Evolutionary conservation across 2,113 vertebrate genomes (phyloP).

Genomic region (Pachyramphus minor): DNA sequence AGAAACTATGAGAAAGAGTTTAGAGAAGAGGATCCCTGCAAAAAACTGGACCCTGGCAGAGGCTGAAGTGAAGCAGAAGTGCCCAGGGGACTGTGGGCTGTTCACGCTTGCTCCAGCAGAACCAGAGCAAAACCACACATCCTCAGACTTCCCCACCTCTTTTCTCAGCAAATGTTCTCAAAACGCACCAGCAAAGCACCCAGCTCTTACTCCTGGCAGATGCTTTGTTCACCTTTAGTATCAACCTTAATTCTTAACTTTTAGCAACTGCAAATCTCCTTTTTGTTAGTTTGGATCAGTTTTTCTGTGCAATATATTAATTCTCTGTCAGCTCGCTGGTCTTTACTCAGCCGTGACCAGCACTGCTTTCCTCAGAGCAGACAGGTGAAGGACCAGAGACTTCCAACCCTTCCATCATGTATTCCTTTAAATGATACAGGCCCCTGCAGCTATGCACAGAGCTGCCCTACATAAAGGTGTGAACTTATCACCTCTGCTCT

Average conservation of each 20-base stretch:
- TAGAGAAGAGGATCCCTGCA: not conserved
- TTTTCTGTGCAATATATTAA: not conserved
- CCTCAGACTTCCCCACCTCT: not conserved
- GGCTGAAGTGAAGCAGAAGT: not conserved
- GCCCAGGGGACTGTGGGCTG: not conserved
- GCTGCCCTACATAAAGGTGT: slow-evolving; percentile 60
- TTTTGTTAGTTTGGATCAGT: not conserved
- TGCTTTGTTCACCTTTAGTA: not conserved
- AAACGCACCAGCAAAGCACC: not conserved
- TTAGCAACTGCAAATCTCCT: not conserved
- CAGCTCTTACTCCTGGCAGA: not conserved
- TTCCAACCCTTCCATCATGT: slow-evolving; percentile 14
- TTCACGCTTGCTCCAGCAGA: not conserved
- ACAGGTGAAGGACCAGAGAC: slow-evolving; percentile 3
- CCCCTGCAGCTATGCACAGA: slow-evolving; percentile 26
- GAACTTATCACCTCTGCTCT: slow-evolving; percentile 59
- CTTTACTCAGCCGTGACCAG: not conserved
- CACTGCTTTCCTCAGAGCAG: not conserved
- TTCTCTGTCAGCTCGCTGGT: not conserved
- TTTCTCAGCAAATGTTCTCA: not conserved
- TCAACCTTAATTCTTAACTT: not conserved
- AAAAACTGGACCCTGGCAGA: not conserved
- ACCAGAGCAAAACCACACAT: not conserved
- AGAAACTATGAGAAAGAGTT: not conserved
- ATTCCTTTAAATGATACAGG: not conserved